Evolutionary conservation across 2,797 vertebrate species (phyloP).

Genomic region (Mus minutoides): DNA sequence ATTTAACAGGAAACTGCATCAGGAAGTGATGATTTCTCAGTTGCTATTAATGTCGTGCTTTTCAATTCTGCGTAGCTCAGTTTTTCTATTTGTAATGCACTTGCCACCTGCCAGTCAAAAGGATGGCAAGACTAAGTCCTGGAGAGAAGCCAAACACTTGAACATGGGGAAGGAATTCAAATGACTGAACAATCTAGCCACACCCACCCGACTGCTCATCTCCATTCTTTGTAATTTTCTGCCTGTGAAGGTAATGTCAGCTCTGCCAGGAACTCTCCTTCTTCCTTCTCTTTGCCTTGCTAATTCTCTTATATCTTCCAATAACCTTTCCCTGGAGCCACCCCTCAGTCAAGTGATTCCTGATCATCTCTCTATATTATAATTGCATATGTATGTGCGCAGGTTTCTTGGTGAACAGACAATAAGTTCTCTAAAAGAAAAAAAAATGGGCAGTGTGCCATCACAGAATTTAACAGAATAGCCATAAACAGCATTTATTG

Average conservation of each 20-base stretch:
- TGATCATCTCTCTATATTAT: neutral
- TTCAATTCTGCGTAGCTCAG: conserved; percentile 12
- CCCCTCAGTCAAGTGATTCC: neutral
- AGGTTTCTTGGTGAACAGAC: neutral
- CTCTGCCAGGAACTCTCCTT: conserved; percentile 2
- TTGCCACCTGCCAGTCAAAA: neutral
- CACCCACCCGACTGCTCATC: neutral
- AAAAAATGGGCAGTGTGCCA: neutral
- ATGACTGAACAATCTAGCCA: neutral
- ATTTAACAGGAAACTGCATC: conserved; percentile 31
- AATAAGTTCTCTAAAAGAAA: neutral
- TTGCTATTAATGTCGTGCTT: conserved; percentile 10
- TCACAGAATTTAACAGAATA: neutral
- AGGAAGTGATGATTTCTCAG: neutral
- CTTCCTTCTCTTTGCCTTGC: neutral
- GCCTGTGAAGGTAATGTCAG: neutral
- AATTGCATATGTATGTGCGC: neutral
- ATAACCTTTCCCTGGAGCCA: neutral
- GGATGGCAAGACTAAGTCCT: neutral
- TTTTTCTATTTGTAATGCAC: conserved; percentile 28
- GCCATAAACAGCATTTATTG: neutral
- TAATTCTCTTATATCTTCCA: conserved; percentile 22
- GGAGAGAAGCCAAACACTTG: neutral
- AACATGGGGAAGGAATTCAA: neutral
- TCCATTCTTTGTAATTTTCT: neutral